Conservation (phyloP, 2,797 vertebrate species). For the Manis javanica region DNA sequence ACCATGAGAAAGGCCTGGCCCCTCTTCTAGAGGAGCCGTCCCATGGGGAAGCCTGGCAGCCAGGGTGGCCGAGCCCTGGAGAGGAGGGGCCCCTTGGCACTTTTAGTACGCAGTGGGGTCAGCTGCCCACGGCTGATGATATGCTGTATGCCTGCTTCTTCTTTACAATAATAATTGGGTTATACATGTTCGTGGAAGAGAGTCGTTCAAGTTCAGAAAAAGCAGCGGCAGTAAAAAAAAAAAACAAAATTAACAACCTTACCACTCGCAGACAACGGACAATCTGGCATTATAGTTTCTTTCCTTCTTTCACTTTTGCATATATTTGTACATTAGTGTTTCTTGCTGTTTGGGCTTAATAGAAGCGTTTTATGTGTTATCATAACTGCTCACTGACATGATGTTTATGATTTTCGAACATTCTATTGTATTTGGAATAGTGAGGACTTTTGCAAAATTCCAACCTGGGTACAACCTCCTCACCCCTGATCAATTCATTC, state of each 20-base stretch:
- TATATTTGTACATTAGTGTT: background rate
- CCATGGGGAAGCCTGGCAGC: accelerated
- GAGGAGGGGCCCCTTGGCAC: accelerated
- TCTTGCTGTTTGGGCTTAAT: background rate
- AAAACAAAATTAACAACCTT: background rate
- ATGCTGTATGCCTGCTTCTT: accelerated
- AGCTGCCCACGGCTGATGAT: no score
- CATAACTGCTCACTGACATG: background rate
- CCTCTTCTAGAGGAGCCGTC: accelerated
- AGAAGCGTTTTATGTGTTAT: background rate
- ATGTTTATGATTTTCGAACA: background rate
- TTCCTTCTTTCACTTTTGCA: background rate
- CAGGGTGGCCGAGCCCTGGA: accelerated
- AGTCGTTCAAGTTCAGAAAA: background rate
- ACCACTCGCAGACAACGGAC: background rate
- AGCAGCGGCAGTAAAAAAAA: background rate
- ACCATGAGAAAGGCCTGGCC: accelerated
- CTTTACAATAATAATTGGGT: background rate
- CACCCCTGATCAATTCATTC: background rate
- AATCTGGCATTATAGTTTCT: background rate
- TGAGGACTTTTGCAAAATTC: background rate
- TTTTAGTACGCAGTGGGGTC: background rate
- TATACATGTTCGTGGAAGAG: background rate
- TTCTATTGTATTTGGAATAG: background rate
- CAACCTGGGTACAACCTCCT: background rate